Percentiles rank a stretch among this genome's conserved stretches.
phyloP scores from a whole-genome alignment of 2,797 vertebrate genomes.

The Typhlichthys eigenmanni region DNA sequence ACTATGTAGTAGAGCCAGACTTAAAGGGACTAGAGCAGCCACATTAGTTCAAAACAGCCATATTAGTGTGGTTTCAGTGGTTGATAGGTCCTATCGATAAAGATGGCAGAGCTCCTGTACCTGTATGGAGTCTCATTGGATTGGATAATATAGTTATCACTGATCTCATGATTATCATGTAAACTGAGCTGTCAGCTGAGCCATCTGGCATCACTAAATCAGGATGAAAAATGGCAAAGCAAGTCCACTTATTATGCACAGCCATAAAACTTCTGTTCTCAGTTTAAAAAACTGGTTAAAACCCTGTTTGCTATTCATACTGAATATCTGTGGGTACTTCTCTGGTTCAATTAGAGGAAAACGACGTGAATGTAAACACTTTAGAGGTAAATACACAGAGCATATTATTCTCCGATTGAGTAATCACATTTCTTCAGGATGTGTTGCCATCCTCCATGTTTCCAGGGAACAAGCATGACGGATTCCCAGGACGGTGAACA shows the following conservation, averaged over 20 bases:
- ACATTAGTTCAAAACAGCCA: too few species aligned
- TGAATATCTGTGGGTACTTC: constrained; percentile 29
- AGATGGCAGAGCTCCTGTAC: not conserved
- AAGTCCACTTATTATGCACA: constrained; percentile 55
- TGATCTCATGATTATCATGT: constrained; percentile 65
- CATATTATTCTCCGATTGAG: too few species aligned
- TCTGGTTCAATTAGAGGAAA: constrained; percentile 23
- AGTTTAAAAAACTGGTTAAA: constrained; percentile 24
- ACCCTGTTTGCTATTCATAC: constrained; percentile 9
- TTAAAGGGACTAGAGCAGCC: too few species aligned
- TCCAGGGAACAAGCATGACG: constrained; percentile 14
- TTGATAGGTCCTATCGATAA: not conserved
- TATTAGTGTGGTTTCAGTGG: too few species aligned
- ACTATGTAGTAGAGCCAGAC: too few species aligned
- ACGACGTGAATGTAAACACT: not conserved
- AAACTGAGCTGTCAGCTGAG: constrained; percentile 62
- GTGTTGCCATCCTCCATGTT: constrained; percentile 1
- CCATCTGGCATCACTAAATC: constrained; percentile 57
- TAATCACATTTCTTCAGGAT: not conserved
- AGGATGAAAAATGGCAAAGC: constrained; percentile 38
- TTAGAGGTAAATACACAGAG: too few species aligned
- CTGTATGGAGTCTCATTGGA: constrained; percentile 15
- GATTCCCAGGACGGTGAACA: constrained; percentile 27
- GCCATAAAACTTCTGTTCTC: constrained; percentile 37
- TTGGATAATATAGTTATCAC: constrained; percentile 58